Conservation (phyloP, 2,113 vertebrate genomes). For the Etheostoma cragini region DNA sequence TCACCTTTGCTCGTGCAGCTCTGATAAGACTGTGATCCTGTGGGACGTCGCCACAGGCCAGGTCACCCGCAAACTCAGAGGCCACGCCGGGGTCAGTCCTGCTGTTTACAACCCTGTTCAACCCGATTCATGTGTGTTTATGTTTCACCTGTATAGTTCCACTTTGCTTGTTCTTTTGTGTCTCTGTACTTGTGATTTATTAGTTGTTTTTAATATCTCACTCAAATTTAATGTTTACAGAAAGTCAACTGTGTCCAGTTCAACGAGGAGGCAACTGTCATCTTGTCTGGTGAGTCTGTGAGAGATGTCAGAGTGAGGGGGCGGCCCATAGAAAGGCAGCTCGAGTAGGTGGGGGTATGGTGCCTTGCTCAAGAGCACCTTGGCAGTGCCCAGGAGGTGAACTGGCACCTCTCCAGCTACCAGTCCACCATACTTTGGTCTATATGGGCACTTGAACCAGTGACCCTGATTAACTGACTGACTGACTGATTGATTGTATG, state of each 20-base stretch:
- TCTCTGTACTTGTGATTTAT: background rate
- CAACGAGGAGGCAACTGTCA: conserved; percentile 92
- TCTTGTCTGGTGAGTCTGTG: conserved; percentile 89
- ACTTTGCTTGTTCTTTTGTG: background rate
- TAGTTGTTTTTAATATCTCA: background rate
- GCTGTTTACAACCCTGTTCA: background rate
- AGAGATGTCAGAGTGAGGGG: background rate
- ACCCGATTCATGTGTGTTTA: background rate
- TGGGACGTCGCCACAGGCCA: conserved; percentile 94
- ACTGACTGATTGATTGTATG: background rate
- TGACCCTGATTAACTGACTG: no score
- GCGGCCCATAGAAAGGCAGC: no score
- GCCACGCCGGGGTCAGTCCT: conserved; percentile 91
- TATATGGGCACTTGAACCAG: no score
- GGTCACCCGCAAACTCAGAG: conserved; percentile 91
- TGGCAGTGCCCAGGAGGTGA: no score
- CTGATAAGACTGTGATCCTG: conserved; percentile 91
- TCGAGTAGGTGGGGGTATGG: no score
- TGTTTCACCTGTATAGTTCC: background rate
- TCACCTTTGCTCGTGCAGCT: conserved; percentile 90
- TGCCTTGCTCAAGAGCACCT: no score
- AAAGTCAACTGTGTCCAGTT: conserved; percentile 94
- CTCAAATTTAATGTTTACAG: conserved; percentile 65
- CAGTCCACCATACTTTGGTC: no score
- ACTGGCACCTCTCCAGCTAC: no score